Evolutionary conservation across 2,113 vertebrate species (phyloP), one percentile per base, ranked within the genome.

Genomic region (Axis porcinus): DNA sequence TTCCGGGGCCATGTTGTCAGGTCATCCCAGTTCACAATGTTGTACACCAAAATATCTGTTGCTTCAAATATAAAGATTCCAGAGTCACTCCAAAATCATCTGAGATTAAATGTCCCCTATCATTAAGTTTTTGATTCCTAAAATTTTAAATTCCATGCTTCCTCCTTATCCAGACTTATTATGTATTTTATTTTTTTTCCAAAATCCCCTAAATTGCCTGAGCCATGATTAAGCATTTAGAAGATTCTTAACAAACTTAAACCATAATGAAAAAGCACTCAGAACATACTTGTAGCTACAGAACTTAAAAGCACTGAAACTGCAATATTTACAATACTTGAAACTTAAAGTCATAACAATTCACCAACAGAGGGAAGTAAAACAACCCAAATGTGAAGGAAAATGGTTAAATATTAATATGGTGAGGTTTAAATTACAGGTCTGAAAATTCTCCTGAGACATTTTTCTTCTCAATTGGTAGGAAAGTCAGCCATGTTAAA

Each of bases 391-490:
- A 79, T 70, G n/a, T 84, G 47, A 86, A 95, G 27, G 15, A 50
- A 87, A 95, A 54, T 92, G 10, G 36, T 96, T 87, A 87, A 97
- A 96, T 91, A 95, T 92, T 92, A 86, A 90, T 94, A 36, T 30
- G 45, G 86, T 94, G 25, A 88, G 50, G 14, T 43, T 94, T 93
- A 82, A 47, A 82, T 76, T 91, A 50, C 12, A 82, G 36, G 6
- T 27, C n/a, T 92, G 12, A 94, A 94, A 55, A 57, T 23, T 81
- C 17, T 57, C 23, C 33, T 57, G 76, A 87, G 21, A 86, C 58
- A 47, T 40, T 40, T 86, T 87, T 96, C 47, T 86, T 94, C 54
- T 94, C 11, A n/a, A 40, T 67, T 76, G 91, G 19, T 74, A 90
- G 50, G 19, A 91, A 94, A 94, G 12, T 82, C 57, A 94, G 28